Evolutionary conservation across 2,888 invertebrate genomes (phyloP), one percentile per base, ranked within the genome.

Genomic region (Podabrus alpinus): DNA sequence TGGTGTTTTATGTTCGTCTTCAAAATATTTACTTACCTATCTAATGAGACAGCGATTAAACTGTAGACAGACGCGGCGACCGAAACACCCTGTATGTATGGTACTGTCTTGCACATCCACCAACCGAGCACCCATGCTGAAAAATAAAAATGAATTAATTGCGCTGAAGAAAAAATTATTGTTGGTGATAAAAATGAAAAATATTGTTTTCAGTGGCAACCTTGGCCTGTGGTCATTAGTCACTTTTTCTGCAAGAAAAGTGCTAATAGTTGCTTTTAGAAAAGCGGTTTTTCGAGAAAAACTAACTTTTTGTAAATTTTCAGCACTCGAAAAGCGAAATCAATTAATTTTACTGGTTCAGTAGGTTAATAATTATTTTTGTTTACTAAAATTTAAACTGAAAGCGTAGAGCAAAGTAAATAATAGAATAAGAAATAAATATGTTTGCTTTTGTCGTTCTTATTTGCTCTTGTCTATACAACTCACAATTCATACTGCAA

Each of bases 41-140:
- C 98, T 74, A 97, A 90, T 77, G 98, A 97, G 15, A 98, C 97
- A 10, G 97, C 97, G 71, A 97, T 97, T 71, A 98, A 91, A 83
- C 97, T 97, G 90, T 97, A 97, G 79, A 98, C 97, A 9, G 97
- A 97, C 11, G 98, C 97, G 61, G 96, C 97, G 13, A 98, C 97
- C 0, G 97, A 96, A 66, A 98, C 93, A 21, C 97, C 97, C 88
- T 98, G 97, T 82, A 97, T 94, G 88, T 97, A 98, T 4, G 98
- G 96, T 70, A 97, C 97, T 17, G 96, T 94, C 88, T 97, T 97
- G 89, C 98, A 98, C 94, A 98, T 95, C 89, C 94, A 92, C 93
- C 95, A 94, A 71, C 98, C 97, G 59, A 98, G 92, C 84, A 97
- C 94, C 98, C 98, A 98, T 62, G 96, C 96, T 96, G 91, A 25